Base-by-base conservation (phyloP, 2,888 invertebrate species). In the Pachliopta kotzebuea region DNA sequence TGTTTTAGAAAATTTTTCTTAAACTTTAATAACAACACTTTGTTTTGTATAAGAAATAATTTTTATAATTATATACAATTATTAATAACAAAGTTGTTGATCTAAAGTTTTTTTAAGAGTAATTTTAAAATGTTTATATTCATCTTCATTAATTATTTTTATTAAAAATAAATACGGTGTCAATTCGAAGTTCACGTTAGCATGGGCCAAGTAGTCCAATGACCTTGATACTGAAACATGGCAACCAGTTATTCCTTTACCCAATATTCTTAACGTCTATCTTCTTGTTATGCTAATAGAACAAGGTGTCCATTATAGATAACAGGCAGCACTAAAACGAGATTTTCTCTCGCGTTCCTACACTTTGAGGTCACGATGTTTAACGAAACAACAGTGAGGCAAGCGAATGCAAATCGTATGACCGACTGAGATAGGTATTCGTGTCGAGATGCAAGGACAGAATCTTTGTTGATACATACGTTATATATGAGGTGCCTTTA, bases 261-360 rank as follows among this genome's bases (percentile, higher is more conserved):
- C 26, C 29, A 26, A 63, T 56, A 37, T 37, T 49, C 18, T 26
- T 56, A 53, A 21, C 54, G 49, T 52, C 23, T 52, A 54, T 49
- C 58, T 49, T 61, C 65, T 57, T 55, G 54, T 65, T 61, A 65
- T 62, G 65, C 65, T 65, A 65, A 61, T 65, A 61, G 17, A 65
- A 58, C 61, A 57, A 60, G 60, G 64, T 65, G 61, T 66, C 58
- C 56, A 65, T 65, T 64, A 63, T 37, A 64, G 65, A 67, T 71
- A 72, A 72, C 52, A 63, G 60, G 59, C 62, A 58, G 57, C 54
- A 62, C 68, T 71, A 71, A 67, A 68, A 69, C 63, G 65, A 69
- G 69, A 70, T 79, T 81, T 81, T 80, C 79, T 77, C 79, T 77
- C 74, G 70, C 76, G 71, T 76, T 76, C 74, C 72, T 70, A 61